phyloP scores from a whole-genome alignment of 2,113 vertebrate genomes.

The Trinectes maculatus region DNA sequence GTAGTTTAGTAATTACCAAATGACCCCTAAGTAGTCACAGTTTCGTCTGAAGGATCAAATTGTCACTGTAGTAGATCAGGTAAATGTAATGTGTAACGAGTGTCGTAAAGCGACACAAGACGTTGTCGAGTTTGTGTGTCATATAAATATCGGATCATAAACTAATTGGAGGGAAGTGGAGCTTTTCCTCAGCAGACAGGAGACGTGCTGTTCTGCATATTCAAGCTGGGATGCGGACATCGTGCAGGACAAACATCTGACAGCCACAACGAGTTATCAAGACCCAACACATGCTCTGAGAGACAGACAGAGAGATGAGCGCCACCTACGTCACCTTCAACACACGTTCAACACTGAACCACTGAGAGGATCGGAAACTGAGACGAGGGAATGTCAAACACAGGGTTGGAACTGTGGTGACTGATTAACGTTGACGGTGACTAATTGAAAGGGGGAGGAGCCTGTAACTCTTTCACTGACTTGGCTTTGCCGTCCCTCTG shows the following conservation, averaged over 20 bases:
- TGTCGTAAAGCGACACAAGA: no score
- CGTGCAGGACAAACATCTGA: conserved; percentile 56
- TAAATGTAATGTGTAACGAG: no score
- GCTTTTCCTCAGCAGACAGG: conserved; percentile 11
- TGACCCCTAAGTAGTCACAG: not conserved
- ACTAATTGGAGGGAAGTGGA: no score
- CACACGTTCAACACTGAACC: conserved; percentile 45
- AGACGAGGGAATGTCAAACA: conserved; percentile 34
- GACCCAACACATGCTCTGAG: conserved; percentile 43
- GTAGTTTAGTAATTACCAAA: not conserved
- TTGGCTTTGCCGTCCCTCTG: conserved; percentile 87
- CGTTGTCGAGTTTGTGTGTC: no score
- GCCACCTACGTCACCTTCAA: conserved; percentile 17
- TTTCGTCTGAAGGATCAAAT: no score
- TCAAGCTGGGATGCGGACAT: conserved; percentile 45
- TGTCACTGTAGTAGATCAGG: no score
- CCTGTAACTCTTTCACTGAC: conserved; percentile 82
- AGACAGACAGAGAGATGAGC: conserved; percentile 40
- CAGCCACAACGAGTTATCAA: conserved; percentile 27
- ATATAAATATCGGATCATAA: no score
- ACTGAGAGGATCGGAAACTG: conserved; percentile 41
- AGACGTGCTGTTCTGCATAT: conserved; percentile 62
- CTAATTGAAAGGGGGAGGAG: conserved; percentile 49
- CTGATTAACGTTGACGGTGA: conserved; percentile 40
- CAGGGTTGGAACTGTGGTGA: conserved; percentile 50